These are phyloP conservation scores for Didymodactylos carnosus DNA, from an alignment of 2,888 invertebrate species.

Conservation along the genomic window DNA sequence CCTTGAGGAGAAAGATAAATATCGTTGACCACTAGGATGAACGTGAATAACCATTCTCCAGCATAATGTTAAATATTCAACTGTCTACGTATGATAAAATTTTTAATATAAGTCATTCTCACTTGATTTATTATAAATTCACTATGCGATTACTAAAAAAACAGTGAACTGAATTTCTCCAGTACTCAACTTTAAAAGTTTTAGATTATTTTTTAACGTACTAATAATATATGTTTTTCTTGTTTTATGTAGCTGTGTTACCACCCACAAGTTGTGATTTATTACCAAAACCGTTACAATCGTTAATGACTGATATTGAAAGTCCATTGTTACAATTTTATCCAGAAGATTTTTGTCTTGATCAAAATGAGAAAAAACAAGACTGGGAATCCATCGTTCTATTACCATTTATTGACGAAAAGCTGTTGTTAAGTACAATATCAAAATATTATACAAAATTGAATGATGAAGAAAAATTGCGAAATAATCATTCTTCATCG, in stretches of 20 bases:
- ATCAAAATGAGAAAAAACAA: conserved; percentile 94
- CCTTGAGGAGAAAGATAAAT: background rate
- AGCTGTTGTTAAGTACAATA: conserved; percentile 57
- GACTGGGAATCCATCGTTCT: conserved; percentile 92
- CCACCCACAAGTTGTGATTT: conserved; percentile 90
- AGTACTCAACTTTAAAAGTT: conserved; percentile 35
- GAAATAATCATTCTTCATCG: background rate
- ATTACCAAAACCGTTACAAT: conserved; percentile 76
- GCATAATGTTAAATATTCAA: too few species aligned
- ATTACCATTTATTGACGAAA: conserved; percentile 88
- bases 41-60: too few species aligned
- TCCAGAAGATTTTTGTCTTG: conserved; percentile 82
- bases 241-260: conserved; percentile 89
- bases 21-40: too few species aligned
- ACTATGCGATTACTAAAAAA: too few species aligned
- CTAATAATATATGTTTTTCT: background rate
- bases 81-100: too few species aligned
- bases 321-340: conserved; percentile 96
- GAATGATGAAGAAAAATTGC: conserved; percentile 53
- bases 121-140: too few species aligned
- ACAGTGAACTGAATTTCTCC: too few species aligned
- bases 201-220: conserved; percentile 26
- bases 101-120: too few species aligned
- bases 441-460: conserved; percentile 57
- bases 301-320: conserved; percentile 68